phyloP scores from a whole-genome alignment of 2,888 invertebrate species.

The Ectemnius lituratus region DNA sequence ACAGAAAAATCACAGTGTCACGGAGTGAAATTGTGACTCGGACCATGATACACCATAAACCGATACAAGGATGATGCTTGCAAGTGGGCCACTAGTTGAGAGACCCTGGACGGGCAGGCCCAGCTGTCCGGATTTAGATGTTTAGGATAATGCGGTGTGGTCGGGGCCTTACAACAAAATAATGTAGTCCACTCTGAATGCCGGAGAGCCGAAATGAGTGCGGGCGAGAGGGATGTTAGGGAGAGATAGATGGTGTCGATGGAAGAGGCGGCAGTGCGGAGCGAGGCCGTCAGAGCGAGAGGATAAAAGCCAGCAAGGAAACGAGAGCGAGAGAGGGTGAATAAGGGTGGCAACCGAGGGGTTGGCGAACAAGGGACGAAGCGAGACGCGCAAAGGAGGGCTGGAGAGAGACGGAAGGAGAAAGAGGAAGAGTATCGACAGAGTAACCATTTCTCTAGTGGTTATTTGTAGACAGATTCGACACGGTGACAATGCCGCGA shows the following conservation, averaged over 20 bases:
- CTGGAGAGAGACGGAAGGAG: slow-evolving; percentile 29
- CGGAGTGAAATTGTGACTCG: too few relatives aligned
- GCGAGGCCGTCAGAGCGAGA: slow-evolving; percentile 11
- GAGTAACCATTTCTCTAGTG: slow-evolving; percentile 74
- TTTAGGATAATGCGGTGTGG: slow-evolving; percentile 77
- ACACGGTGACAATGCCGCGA: slow-evolving; percentile 74
- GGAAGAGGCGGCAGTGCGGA: slow-evolving; percentile 16
- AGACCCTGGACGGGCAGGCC: slow-evolving; percentile 61
- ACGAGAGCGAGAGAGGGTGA: slow-evolving; percentile 14
- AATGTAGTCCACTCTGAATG: slow-evolving; percentile 76
- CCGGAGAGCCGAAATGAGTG: slow-evolving; percentile 65
- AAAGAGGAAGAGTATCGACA: slow-evolving; percentile 51
- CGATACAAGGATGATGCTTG: not conserved
- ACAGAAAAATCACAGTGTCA: too few relatives aligned
- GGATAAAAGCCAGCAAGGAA: not conserved
- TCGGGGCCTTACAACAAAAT: slow-evolving; percentile 74
- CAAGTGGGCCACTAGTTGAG: slow-evolving; percentile 60
- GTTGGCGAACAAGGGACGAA: slow-evolving; percentile 15
- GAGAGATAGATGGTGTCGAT: slow-evolving; percentile 37
- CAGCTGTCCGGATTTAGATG: slow-evolving; percentile 78
- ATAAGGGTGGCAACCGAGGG: not conserved
- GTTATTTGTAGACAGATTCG: slow-evolving; percentile 78
- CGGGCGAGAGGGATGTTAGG: slow-evolving; percentile 29
- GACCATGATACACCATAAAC: too few relatives aligned
- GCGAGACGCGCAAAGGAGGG: slow-evolving; percentile 38